Evolutionary conservation across 2,888 invertebrate genomes (phyloP), one percentile per base, ranked within the genome.

Genomic region (Peribatodes rhomboidaria): DNA sequence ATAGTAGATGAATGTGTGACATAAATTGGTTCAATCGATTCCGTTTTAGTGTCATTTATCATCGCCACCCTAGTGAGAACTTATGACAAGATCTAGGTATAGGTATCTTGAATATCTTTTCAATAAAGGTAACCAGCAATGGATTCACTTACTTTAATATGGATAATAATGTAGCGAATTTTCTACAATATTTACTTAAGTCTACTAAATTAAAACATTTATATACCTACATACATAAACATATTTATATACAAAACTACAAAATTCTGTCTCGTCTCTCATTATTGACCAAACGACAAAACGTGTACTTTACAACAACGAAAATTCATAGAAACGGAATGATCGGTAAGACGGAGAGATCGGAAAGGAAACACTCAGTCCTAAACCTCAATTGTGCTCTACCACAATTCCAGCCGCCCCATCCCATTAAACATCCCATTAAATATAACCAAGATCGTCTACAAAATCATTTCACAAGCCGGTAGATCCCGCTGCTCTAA

Each of bases 21-120:
- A 62, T 50, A 55, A 50, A 56, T 62, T 52, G 56, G 16, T 37
- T 35, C 37, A 37, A 62, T 62, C 62, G 56, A 62, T 62, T 27
- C 35, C 55, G 16, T 22, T 16, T 14, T 31, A 14, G 11, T 13
- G n/a, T 18, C 61, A 55, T 62, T 56, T 56, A 35, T 61, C 61
- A 61, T 42, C 18, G 49, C 33, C 55, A 50, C 33, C 42, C 18
- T 50, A 16, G 16, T 16, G 3, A 20, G 47, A 37, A 55, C 39
- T 61, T 53, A 46, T 46, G 37, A 54, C 20, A 9, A 18, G 11
- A 14, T 22, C 4, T 55, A n/a, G 33, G 11, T 50, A 27, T 35
- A 44, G 33, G 11, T 50, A 27, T 35, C 33, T 44, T 53, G 53
- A 41, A 53, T 41, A 53, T 22, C 6, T 14, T 37, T 33, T 46